A percentile compares a stretch with the other conserved stretches of the same genome.
phyloP scores from a whole-genome alignment of 2,888 invertebrate genomes.

The Peribatodes rhomboidaria region DNA sequence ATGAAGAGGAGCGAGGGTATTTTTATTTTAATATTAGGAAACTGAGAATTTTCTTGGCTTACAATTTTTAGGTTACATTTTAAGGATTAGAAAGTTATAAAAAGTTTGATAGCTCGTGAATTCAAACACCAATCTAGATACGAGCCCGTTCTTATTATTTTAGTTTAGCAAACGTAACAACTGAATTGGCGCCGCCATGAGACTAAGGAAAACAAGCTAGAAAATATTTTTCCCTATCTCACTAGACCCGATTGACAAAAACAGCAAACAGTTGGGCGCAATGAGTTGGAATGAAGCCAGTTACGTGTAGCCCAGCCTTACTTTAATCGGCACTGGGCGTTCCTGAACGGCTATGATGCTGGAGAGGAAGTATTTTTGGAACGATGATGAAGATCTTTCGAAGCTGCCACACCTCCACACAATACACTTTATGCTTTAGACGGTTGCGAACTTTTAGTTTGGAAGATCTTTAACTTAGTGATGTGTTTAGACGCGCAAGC shows the following conservation, averaged over 20 bases:
- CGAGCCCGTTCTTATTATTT: too few relatives aligned
- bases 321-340: conserved; percentile 47
- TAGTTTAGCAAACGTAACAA: too few relatives aligned
- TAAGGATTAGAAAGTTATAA: background rate
- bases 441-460: too few relatives aligned
- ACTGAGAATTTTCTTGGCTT: background rate
- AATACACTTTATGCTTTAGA: too few relatives aligned
- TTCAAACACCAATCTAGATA: background rate
- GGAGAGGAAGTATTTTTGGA: background rate
- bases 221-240: conserved; percentile 7
- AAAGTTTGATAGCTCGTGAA: background rate
- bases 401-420: too few relatives aligned
- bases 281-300: conserved; percentile 60
- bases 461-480: too few relatives aligned
- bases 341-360: conserved; percentile 20
- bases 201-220: conserved; percentile 2
- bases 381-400: background rate
- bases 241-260: conserved; percentile 52
- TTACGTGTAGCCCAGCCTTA: conserved; percentile 54
- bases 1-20: background rate
- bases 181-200: background rate
- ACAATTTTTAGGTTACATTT: conserved; percentile 5
- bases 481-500: too few relatives aligned
- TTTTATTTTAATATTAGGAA: background rate
- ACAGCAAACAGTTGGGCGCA: conserved; percentile 57